phyloP scores from a whole-genome alignment of 2,888 invertebrate species.

The Physocephala rufipes region DNA sequence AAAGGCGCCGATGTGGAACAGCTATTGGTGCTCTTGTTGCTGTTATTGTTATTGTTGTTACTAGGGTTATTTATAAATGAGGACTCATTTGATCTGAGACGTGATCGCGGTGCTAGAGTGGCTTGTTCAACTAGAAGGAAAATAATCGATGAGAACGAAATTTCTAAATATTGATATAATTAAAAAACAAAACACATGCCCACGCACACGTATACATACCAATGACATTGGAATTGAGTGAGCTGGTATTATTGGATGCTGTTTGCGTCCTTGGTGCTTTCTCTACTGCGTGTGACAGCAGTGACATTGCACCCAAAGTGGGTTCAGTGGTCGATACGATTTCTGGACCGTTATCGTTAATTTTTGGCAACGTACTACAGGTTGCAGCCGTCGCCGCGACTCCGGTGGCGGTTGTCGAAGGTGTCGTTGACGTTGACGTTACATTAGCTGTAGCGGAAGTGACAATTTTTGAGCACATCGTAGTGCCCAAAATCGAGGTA shows the following conservation, averaged over 20 bases:
- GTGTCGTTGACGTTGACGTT: constrained; percentile 52
- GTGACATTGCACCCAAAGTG: constrained; percentile 43
- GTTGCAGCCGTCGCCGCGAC: constrained; percentile 36
- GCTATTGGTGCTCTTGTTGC: constrained; percentile 14
- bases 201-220: constrained; percentile 48
- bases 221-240: constrained; percentile 45
- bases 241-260: constrained; percentile 26
- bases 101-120: constrained; percentile 44
- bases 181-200: too few species aligned
- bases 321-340: constrained; percentile 45
- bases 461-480: constrained; percentile 65
- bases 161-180: too few species aligned
- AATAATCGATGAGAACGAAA: not conserved
- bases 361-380: constrained; percentile 30
- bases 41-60: too few species aligned
- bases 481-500: constrained; percentile 64
- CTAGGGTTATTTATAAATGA: too few species aligned
- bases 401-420: constrained; percentile 31
- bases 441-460: constrained; percentile 60
- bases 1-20: constrained; percentile 18
- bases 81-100: constrained; percentile 51
- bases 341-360: constrained; percentile 35
- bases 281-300: constrained; percentile 42
- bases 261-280: constrained; percentile 40
- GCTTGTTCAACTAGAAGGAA: constrained; percentile 49